Base-by-base conservation (phyloP, 2,113 vertebrate genomes). In the Vanacampus margaritifer region DNA sequence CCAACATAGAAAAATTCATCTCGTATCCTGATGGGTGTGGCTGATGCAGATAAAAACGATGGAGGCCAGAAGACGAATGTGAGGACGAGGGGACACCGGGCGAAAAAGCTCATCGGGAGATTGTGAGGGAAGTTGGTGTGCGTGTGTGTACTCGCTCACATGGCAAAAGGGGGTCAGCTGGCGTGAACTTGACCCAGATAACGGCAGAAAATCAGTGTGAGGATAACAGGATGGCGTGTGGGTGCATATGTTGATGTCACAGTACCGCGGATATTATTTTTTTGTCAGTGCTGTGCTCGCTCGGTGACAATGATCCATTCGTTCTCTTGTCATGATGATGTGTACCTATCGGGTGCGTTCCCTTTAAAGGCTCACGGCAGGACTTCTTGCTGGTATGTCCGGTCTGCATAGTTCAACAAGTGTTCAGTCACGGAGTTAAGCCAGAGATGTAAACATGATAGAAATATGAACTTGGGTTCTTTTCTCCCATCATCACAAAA, bases 111-210 rank as follows among this genome's bases (percentile, higher is more conserved):
- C 85, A 86, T 0, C 48, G 71, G 76, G 78, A 85, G 86, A 86
- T 85, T 83, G 80, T 45, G 73, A 79, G 85, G 82, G 85, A 85
- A 86, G 76, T 72, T 75, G 23, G 6, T 60, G 74, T 73, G 73
- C 51, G n/a, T 61, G 84, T 58, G n/a, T 61, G 84, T 58, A 73
- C 3, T 17, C 14, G 72, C 58, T 77, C 76, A 71, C 76, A 51
- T 70, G 73, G 64, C 37, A 64, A 71, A 83, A 82, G 60, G 79
- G 65, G 64, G 78, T 82, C 87, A 87, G 87, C 87, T 84, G 83
- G 84, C 76, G 48, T 78, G 73, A 79, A 82, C 66, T 72, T 86
- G 88, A 89, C 89, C 88, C 80, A 89, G 79, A 88, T 89, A 79
- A 63, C 60, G 62, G 80, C 23, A 62, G 65, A 74, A 75, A 74